Evolutionary conservation across 2,888 invertebrate genomes (phyloP).

Genomic region (Caenorhabditis becei): DNA sequence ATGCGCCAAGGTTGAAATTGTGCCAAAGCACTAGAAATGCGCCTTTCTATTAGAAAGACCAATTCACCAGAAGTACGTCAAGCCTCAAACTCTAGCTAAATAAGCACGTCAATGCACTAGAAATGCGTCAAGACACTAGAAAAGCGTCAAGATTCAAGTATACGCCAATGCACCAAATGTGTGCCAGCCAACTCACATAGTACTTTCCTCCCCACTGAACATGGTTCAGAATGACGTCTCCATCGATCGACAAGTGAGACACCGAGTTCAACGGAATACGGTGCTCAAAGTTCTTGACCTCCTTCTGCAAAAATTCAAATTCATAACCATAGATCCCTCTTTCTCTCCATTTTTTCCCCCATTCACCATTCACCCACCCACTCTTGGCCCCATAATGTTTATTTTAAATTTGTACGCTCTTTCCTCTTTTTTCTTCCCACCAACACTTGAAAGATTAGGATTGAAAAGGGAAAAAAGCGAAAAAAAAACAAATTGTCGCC

Average conservation of each 20-base stretch:
- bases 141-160: no score
- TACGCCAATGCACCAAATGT: no score
- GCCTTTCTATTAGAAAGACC: no score
- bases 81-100: no score
- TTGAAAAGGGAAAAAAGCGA: no score
- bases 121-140: no score
- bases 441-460: conserved; percentile 36
- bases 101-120: no score
- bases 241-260: conserved; percentile 76
- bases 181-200: conserved; percentile 66
- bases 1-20: no score
- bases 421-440: neutral
- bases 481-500: no score
- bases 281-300: conserved; percentile 75
- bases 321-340: neutral
- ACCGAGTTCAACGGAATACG: conserved; percentile 75
- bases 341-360: conserved; percentile 15
- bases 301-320: conserved; percentile 65
- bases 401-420: conserved; percentile 19
- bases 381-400: conserved; percentile 2
- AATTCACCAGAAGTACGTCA: no score
- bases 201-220: conserved; percentile 78
- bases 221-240: conserved; percentile 74
- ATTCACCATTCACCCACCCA: neutral
- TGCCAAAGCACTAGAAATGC: neutral